These are phyloP conservation scores for Pinna nobilis DNA, from an alignment of 1,140 invertebrate genomes.

Conservation along the genomic window DNA sequence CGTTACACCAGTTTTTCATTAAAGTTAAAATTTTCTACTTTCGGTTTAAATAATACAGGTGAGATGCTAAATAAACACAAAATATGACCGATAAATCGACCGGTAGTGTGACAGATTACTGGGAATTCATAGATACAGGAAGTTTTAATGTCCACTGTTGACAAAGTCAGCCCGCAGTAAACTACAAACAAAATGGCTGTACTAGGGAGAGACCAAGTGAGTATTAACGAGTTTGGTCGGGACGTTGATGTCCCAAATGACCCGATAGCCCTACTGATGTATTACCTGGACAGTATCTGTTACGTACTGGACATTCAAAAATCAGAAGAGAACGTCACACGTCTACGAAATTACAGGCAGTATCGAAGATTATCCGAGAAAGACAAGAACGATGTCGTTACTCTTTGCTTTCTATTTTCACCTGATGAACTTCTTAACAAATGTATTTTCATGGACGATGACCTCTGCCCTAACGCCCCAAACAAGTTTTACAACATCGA, in stretches of 20 bases:
- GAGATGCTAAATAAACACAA: too few relatives aligned
- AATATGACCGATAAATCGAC: too few relatives aligned
- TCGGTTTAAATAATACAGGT: too few relatives aligned
- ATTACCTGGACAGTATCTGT: conserved; percentile 53
- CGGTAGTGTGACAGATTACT: too few relatives aligned
- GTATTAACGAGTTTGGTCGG: conserved; percentile 40
- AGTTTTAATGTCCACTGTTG: too few relatives aligned
- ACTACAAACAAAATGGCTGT: conserved; percentile 43
- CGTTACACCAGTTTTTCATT: too few relatives aligned
- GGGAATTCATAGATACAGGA: too few relatives aligned
- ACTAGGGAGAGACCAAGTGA: conserved; percentile 36
- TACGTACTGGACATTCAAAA: conserved; percentile 44
- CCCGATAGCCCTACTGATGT: conserved; percentile 51
- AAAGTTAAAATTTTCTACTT: too few relatives aligned
- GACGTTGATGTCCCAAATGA: conserved; percentile 41
- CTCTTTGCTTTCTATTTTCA: conserved; percentile 39
- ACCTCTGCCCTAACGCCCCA: conserved; percentile 41
- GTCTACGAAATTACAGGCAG: conserved; percentile 33
- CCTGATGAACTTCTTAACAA: conserved; percentile 51
- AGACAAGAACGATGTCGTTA: conserved; percentile 37
- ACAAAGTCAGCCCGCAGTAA: too few relatives aligned
- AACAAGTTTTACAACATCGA: conserved; percentile 54
- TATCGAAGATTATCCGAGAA: conserved; percentile 32
- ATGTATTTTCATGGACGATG: conserved; percentile 51
- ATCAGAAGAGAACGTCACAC: conserved; percentile 27